Base-by-base conservation (phyloP, 2,888 invertebrate genomes). In the Drosophila multiciliata region DNA sequence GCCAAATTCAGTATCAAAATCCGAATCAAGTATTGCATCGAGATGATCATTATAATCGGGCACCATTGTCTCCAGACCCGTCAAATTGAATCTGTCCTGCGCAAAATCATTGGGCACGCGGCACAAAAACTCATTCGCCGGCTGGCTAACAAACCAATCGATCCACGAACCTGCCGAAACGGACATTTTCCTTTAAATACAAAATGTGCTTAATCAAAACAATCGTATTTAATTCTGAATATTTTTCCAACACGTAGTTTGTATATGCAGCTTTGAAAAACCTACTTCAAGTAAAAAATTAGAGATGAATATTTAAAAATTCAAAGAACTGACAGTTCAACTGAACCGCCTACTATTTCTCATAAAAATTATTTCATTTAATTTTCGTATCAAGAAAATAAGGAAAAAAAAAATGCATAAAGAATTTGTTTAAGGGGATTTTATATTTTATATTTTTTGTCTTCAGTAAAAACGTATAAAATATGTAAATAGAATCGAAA, bases 41-140 rank as follows among this genome's bases (percentile, higher is more conserved):
- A 79, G 8, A 0, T 64, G 29, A 0, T 53, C 32, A 9, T 23
- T 7, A 6, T 42, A 72, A n/a, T 75, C 59, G 2, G 23, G 7
- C 26, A 83, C 83, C 8, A 32, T 0, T 1, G 23, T 15, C 32
- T 84, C 79, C 55, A 83, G 53, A 0, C 71, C 79, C 2, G 52
- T 67, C 40, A 81, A 23, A 54, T 83, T 87, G 60, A 75, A 78
- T 8, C 54, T 71, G 9, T 83, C 84, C 15, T 17, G 26, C 0
- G 69, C 48, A 50, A 40, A 83, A 0, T 73, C 75, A 3, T 7
- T 0, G 20, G 87, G 87, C 45, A 83, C 82, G 9, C 71, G 75
- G 42, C 75, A 75, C 15, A 83, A 45, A 48, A 83, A 81, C 20
- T 69, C 71, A 32, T 83, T 48, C 1, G 71, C 73, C 1, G 23